Conservation (phyloP, 2,797 vertebrate species). For the Leucoraja ocellata region DNA sequence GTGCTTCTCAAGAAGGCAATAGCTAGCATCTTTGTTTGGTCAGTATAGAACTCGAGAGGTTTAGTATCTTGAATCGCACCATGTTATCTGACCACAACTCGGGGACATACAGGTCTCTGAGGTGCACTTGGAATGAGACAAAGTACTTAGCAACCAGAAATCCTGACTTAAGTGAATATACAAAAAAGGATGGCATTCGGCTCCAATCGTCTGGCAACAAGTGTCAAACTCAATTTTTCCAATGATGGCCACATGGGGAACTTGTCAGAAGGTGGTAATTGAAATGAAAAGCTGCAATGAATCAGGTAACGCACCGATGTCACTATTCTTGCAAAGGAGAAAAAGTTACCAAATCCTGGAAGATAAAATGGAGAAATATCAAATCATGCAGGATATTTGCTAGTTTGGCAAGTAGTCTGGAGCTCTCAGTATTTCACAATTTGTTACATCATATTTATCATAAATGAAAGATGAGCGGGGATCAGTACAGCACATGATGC, state of each 20-base stretch:
- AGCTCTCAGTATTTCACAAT: neutral
- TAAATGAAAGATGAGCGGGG: neutral
- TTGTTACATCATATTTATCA: neutral
- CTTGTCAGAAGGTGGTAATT: too few species aligned
- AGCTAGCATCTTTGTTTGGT: neutral
- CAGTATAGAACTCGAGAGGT: neutral
- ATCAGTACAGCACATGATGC: too few species aligned
- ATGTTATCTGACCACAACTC: neutral
- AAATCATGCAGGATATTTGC: neutral
- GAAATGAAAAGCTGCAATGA: too few species aligned
- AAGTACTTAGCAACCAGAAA: neutral
- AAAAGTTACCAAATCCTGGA: neutral
- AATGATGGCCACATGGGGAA: neutral
- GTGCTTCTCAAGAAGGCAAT: neutral
- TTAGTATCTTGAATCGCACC: neutral
- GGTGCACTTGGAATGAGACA: neutral
- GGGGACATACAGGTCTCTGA: neutral
- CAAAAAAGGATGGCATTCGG: neutral
- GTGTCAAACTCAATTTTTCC: neutral
- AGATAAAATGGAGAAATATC: neutral
- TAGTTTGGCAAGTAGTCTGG: neutral
- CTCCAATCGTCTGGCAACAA: neutral
- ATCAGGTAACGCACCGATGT: too few species aligned
- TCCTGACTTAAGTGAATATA: neutral
- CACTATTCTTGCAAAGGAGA: neutral